Percentiles rank a stretch among this genome's conserved stretches.
Evolutionary conservation across 2,888 invertebrate genomes (phyloP).

Genomic region (Rhimphoctona megacephalus): DNA sequence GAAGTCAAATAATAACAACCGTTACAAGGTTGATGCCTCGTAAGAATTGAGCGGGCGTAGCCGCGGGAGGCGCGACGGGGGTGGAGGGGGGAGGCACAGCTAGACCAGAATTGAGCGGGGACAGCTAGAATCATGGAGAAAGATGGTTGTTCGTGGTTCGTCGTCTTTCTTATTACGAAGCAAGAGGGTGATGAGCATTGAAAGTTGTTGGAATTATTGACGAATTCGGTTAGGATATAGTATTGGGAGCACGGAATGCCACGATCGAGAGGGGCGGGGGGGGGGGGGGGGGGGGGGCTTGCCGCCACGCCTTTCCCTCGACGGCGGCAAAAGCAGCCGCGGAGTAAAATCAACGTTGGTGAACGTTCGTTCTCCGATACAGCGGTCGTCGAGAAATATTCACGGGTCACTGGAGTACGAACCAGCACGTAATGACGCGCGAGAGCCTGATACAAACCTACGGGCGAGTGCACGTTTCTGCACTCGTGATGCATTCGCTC

Average conservation of each 20-base stretch:
- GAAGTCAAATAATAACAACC: neutral
- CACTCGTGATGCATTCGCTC: slow-evolving; percentile 73
- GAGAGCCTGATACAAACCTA: slow-evolving; percentile 70
- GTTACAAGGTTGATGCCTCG: no score
- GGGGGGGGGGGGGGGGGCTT: slow-evolving; percentile 66
- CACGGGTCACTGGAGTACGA: slow-evolving; percentile 83
- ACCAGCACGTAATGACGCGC: slow-evolving; percentile 76
- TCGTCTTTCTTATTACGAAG: neutral
- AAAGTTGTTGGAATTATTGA: neutral
- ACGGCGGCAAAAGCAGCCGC: slow-evolving; percentile 49
- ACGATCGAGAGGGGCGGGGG: slow-evolving; percentile 68
- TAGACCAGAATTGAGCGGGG: no score
- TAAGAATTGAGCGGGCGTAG: no score
- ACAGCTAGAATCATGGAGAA: no score
- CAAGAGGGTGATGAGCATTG: neutral
- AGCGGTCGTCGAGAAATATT: slow-evolving; percentile 79
- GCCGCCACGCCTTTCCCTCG: slow-evolving; percentile 83
- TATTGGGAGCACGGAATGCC: slow-evolving; percentile 77
- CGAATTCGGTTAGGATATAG: slow-evolving; percentile 69
- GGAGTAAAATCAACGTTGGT: slow-evolving; percentile 72
- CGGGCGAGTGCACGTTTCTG: slow-evolving; percentile 71
- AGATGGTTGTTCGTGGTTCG: no score
- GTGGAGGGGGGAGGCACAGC: no score
- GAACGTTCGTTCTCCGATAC: slow-evolving; percentile 74
- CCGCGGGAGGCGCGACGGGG: no score